Conservation (phyloP, 2,888 invertebrate genomes). For the Melinaea marsaeus region DNA sequence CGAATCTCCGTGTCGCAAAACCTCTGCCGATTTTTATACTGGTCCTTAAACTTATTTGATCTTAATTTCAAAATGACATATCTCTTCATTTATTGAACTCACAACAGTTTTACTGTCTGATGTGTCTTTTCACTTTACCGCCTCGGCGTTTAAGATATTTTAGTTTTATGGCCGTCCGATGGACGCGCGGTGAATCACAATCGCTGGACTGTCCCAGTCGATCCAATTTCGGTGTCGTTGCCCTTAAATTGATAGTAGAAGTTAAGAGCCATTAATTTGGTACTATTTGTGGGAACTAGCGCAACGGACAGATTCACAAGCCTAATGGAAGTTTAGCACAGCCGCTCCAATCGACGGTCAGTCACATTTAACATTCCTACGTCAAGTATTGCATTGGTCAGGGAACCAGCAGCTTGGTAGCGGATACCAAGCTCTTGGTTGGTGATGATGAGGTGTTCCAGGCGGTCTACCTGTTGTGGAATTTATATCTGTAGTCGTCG, state of each 20-base stretch:
- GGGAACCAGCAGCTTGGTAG: slow-evolving; percentile 44
- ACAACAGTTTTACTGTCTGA: too few species aligned
- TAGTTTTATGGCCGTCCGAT: slow-evolving; percentile 71
- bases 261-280: slow-evolving; percentile 59
- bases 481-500: slow-evolving; percentile 99
- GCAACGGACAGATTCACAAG: slow-evolving; percentile 71
- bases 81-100: too few species aligned
- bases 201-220: slow-evolving; percentile 58
- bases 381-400: slow-evolving; percentile 9
- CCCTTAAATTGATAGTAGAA: slow-evolving; percentile 72
- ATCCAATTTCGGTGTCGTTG: slow-evolving; percentile 65
- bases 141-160: slow-evolving; percentile 74
- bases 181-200: slow-evolving; percentile 74
- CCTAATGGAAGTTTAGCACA: slow-evolving; percentile 67
- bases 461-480: slow-evolving; percentile 90
- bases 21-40: slow-evolving; percentile 65
- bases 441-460: slow-evolving; percentile 33
- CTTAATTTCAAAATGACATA: too few species aligned
- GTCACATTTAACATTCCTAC: slow-evolving; percentile 12
- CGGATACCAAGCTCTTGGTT: slow-evolving; percentile 46
- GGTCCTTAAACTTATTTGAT: slow-evolving; percentile 28
- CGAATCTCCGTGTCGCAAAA: slow-evolving; percentile 75
- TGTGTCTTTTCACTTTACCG: slow-evolving; percentile 59
- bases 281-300: slow-evolving; percentile 67
- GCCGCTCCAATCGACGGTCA: slow-evolving; percentile 60